Base-by-base conservation (phyloP, 2,797 vertebrate genomes). In the Epinephelus malabaricus region DNA sequence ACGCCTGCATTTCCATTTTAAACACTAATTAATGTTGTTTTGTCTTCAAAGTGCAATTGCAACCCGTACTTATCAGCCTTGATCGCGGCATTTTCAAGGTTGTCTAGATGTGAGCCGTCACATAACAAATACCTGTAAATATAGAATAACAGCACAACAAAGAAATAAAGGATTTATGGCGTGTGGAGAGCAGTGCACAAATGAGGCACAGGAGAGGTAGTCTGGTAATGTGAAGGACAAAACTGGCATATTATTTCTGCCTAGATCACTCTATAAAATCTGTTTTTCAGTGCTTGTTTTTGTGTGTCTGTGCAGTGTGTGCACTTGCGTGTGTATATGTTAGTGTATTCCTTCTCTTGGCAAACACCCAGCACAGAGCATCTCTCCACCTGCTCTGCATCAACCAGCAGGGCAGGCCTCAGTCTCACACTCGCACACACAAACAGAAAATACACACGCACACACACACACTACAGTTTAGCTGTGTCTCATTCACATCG, bases 41-140 rank as follows among this genome's bases (percentile, higher is more conserved):
- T 87, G 88, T 94, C 92, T 94, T 94, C 93, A 95, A 94, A 94
- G 92, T 76, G 80, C 88, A 87, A 88, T 88, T 85, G 88, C 85
- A 83, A 84, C 84, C 76, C 69, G 73, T 88, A 85, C 90, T 92
- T 89, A 90, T 89, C 76, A 50, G 88, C 91, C 93, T 92, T 93
- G 88, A 93, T 93, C 86, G 80, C 74, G 59, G 82, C 75, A 51
- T 90, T 93, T 90, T 87, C 93, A 93, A 93, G 90, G 93, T 90
- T 93, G 89, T 92, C 79, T 85, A 75, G 86, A 93, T 91, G 92
- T 77, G 91, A 92, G 85, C 82, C 79, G 63, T 89, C 88, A 92
- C 86, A 87, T 71, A 89, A 90, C 88, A 88, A 90, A 92, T 83
- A 86, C 77, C 85, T 89, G 88, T 89, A 93, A 93, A 93, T 92